Conservation (phyloP, 1,140 invertebrate species). For the Dendrolimus kikuchii region DNA sequence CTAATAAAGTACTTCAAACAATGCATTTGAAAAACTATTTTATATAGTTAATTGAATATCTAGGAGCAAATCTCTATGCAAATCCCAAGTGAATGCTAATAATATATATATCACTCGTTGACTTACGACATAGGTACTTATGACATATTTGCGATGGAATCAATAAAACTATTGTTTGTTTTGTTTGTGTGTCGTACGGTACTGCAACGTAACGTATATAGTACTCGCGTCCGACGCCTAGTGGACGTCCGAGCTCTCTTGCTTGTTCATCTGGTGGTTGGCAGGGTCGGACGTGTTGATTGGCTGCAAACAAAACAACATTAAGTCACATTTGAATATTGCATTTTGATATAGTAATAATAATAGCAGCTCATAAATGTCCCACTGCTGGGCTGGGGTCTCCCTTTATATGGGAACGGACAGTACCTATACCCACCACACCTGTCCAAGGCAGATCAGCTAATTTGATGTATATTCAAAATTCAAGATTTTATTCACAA, state of each 20-base stretch:
- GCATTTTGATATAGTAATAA: too few species aligned
- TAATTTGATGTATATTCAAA: too few species aligned
- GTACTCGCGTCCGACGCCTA: constrained; percentile 42
- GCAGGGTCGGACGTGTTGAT: constrained; percentile 77
- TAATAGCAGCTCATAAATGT: too few species aligned
- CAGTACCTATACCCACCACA: too few species aligned
- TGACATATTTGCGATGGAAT: constrained; percentile 59
- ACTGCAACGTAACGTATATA: constrained; percentile 45
- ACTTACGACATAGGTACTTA: constrained; percentile 53
- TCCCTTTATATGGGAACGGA: too few species aligned
- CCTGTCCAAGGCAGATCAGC: too few species aligned
- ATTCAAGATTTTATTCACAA: too few species aligned
- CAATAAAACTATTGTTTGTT: constrained; percentile 66
- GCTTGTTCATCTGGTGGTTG: constrained; percentile 76
- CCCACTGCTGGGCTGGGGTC: too few species aligned
- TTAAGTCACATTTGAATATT: too few species aligned
- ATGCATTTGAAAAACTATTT: too few species aligned
- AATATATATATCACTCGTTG: constrained; percentile 32
- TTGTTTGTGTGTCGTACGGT: constrained; percentile 30
- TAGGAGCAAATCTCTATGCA: constrained; percentile 27
- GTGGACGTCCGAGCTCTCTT: constrained; percentile 71
- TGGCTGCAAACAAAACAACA: constrained; percentile 58
- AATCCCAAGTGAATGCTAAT: constrained; percentile 26
- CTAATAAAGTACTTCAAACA: too few species aligned
- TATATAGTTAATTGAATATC: not conserved